phyloP scores from a whole-genome alignment of 2,797 vertebrate species.

The Protonibea diacanthus region DNA sequence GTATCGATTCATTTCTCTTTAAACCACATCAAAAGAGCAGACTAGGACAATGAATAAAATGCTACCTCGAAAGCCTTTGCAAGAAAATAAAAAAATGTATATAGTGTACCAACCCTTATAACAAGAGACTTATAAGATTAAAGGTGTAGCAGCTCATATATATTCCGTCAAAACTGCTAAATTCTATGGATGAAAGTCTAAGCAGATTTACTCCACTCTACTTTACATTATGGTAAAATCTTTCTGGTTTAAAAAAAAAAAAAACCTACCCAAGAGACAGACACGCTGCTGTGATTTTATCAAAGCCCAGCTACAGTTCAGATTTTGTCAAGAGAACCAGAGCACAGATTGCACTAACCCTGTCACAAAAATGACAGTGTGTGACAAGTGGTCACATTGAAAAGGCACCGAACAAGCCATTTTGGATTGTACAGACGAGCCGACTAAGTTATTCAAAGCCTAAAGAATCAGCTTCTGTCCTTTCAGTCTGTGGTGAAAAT shows the following conservation, averaged over 20 bases:
- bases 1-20: conserved; percentile 80
- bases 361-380: conserved; percentile 10
- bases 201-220: background rate
- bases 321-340: conserved; percentile 6
- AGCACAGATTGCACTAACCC: conserved; percentile 7
- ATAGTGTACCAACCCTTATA: conserved; percentile 9
- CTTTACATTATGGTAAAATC: background rate
- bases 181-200: background rate
- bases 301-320: conserved; percentile 5
- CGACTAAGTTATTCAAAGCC: conserved; percentile 30
- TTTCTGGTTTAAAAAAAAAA: conserved; percentile 8
- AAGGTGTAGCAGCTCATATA: conserved; percentile 13
- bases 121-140: conserved; percentile 26
- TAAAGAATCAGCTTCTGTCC: conserved; percentile 29
- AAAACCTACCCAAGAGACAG: background rate
- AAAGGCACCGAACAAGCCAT: conserved; percentile 10
- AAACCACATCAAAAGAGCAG: conserved; percentile 66
- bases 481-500: conserved; percentile 33
- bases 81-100: conserved; percentile 2
- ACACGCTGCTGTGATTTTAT: conserved; percentile 11
- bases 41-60: conserved; percentile 63
- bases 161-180: conserved; percentile 6
- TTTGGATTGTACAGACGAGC: conserved; percentile 27
- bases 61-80: conserved; percentile 30
- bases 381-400: conserved; percentile 29